Evolutionary conservation across 2,113 vertebrate genomes (phyloP), one percentile per base, ranked within the genome.

Genomic region (Limanda limanda): DNA sequence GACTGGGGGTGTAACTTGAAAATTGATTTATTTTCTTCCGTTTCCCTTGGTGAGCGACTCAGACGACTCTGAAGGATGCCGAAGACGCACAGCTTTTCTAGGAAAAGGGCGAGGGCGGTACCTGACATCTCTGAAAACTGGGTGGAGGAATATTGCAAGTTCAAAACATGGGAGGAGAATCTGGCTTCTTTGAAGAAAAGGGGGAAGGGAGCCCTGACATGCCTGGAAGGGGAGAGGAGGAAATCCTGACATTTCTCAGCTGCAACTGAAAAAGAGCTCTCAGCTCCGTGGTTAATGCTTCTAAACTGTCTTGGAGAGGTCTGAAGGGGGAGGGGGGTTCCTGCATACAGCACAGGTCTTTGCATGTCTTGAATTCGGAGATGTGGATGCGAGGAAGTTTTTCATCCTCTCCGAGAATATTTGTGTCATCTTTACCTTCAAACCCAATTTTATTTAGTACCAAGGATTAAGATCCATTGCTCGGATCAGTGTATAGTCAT

Each of bases 161-260:
- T 78, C 67, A 79, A 76, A 86, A 74, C 73, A 74, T 69, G 87
- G 85, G 79, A 80, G 82, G 80, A 85, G 82, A 80, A 80, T 83
- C 52, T 79, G 77, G 66, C 67, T 23, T 76, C 76, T 89, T 85
- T 90, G 87, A 91, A 90, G 90, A 82, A 81, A 81, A 71, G 7
- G 74, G 66, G 68, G 72, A 68, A 63, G 62, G 71, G 56, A 76
- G 79, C 56, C 68, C 64, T 88, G 88, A 89, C 87, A 87, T 82
- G 82, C 75, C 78, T 86, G 52, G 71, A 71, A 81, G 79, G 82
- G 82, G 66, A 81, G 74, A 45, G 84, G 73, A 74, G 82, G 71
- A 72, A 88, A 82, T 61, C 82, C 76, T 82, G 88, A 87, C 82
- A 89, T 81, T 87, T 91, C 82, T 79, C 68, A 0, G 74, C 73